Base-by-base conservation (phyloP, 2,797 vertebrate species). In the Eremophila alpestris region DNA sequence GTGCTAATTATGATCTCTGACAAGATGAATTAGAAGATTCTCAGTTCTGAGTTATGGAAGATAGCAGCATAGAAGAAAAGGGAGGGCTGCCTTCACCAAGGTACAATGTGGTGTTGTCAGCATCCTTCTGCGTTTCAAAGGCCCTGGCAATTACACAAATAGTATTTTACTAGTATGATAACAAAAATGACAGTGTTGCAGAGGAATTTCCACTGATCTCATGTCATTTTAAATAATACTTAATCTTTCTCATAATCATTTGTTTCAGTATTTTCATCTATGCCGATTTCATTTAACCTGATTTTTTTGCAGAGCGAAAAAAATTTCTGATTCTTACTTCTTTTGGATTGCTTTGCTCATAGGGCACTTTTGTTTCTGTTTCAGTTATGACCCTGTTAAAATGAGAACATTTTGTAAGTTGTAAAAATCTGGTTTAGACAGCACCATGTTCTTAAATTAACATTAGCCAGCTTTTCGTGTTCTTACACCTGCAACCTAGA, bases 221-320 rank as follows among this genome's bases (percentile, higher is more conserved):
- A 29, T 59, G 43, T 63, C 0, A 76, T 74, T 92, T 93, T 36
- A 82, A 86, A 79, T 71, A 76, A 83, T 63, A 49, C 20, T 36
- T 19, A 52, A 73, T 43, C 29, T 76, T 27, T 63, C 43, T 68
- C 38, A 73, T 86, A 23, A 32, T 30, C 30, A 32, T 88, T 97
- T 79, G 22, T 88, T 94, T 90, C 67, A 59, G 22, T 70, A 63
- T 94, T 94, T 96, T 69, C 59, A 79, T 34, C 48, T 63, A 32
- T 76, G 89, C 10, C 71, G 60, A 36, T 54, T 84, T 89, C 87
- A 87, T 89, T 89, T 90, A 87, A 67, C 41, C n/a, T 54, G 38
- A 64, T 89, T 91, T 95, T 92, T 89, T 54, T 71, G 30, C 56
- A 80, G 30, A 95, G 83, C 26, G 73, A 95, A 87, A 83, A 83